Evolutionary conservation across 2,888 invertebrate species (phyloP).

Genomic region (Caenorhabditis zanzibari): DNA sequence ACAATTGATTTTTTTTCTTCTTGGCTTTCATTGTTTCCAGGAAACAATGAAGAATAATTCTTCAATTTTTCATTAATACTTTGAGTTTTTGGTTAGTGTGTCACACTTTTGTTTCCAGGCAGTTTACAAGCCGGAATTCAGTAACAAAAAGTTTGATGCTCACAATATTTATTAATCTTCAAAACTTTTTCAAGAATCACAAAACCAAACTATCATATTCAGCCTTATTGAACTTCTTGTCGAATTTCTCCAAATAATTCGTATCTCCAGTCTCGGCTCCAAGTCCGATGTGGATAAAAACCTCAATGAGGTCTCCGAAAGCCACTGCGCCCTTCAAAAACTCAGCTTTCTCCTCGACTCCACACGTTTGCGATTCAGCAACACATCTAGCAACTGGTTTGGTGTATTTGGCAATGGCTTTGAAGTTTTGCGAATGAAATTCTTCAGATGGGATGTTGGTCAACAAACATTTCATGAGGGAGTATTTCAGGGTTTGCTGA

Average conservation of each 20-base stretch:
- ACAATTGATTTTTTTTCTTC: too few relatives aligned
- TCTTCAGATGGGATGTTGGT: not conserved
- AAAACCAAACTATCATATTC: conserved; percentile 7
- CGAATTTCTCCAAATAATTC: not conserved
- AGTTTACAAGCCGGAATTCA: too few relatives aligned
- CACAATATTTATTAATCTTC: not conserved
- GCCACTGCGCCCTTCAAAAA: conserved; percentile 20
- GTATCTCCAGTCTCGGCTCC: not conserved
- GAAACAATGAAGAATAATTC: too few relatives aligned
- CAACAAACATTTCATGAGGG: not conserved
- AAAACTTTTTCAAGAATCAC: not conserved
- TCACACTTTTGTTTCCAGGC: too few relatives aligned
- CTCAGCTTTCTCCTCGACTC: not conserved
- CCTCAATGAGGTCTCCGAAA: not conserved
- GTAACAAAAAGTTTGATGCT: not conserved
- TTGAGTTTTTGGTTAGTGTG: too few relatives aligned
- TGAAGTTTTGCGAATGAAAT: not conserved
- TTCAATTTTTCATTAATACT: too few relatives aligned
- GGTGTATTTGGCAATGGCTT: not conserved
- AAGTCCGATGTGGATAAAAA: not conserved
- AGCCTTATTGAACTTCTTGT: conserved; percentile 20
- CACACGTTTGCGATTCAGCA: not conserved
- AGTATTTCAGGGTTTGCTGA: not conserved
- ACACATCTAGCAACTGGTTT: conserved; percentile 16
- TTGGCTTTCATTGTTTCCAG: too few relatives aligned